phyloP scores from a whole-genome alignment of 2,888 invertebrate species.

The Melanostoma mellinum region DNA sequence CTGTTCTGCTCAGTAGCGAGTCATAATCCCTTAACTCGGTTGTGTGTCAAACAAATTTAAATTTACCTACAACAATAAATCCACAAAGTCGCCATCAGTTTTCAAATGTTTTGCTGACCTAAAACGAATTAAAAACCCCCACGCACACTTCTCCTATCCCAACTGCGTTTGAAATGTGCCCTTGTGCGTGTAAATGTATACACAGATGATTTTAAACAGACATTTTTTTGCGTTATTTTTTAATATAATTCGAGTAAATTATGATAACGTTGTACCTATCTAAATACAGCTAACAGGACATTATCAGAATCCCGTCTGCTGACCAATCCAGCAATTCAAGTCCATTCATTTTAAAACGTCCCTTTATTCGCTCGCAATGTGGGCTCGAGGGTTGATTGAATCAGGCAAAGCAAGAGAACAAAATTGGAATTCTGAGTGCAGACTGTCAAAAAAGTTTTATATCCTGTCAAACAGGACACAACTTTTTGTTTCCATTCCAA shows the following conservation, averaged over 20 bases:
- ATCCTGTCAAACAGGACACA: slow-evolving; percentile 47
- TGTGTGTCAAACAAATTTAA: too few species aligned
- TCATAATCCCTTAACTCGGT: too few species aligned
- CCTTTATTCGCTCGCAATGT: slow-evolving; percentile 7
- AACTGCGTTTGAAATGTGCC: too few species aligned
- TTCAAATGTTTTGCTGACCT: too few species aligned
- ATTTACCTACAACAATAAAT: too few species aligned
- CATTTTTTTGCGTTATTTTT: not conserved
- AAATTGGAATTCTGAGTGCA: slow-evolving; percentile 38
- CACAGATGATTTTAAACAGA: too few species aligned
- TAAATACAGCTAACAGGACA: slow-evolving; percentile 14
- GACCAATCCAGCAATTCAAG: slow-evolving; percentile 15
- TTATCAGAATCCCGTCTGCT: slow-evolving; percentile 24
- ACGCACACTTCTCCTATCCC: too few species aligned
- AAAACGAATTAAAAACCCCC: too few species aligned
- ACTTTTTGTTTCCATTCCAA: slow-evolving; percentile 15
- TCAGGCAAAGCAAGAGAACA: slow-evolving; percentile 25
- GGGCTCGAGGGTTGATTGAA: slow-evolving; percentile 29
- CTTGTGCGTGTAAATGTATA: too few species aligned
- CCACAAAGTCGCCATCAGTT: too few species aligned
- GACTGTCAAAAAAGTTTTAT: slow-evolving; percentile 58
- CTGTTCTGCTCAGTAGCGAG: too few species aligned
- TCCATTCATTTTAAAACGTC: slow-evolving; percentile 26
- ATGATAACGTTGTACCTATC: slow-evolving; percentile 9
- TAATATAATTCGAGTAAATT: not conserved